Conservation (phyloP, 2,113 vertebrate species). For the Gnathonemus longibarbis region DNA sequence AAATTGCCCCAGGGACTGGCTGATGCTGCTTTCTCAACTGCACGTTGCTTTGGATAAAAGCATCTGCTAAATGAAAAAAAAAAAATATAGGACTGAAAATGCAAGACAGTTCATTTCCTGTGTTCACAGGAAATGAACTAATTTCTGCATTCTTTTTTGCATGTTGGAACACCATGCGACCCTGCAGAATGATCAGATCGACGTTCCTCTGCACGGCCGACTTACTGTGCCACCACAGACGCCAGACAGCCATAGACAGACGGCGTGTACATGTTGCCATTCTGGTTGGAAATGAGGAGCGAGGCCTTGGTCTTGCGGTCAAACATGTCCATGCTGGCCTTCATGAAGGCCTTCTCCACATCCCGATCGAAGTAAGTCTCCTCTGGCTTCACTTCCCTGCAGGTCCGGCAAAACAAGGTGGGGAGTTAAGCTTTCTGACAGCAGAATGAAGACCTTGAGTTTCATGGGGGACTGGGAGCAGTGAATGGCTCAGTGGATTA, state of each 20-base stretch:
- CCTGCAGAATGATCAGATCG: background rate
- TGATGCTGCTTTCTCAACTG: background rate
- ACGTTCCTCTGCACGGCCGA: slow-evolving; percentile 18
- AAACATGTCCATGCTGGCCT: slow-evolving; percentile 84
- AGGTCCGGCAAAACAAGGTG: background rate
- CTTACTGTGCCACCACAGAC: slow-evolving; percentile 86
- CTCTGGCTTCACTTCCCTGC: slow-evolving; percentile 82
- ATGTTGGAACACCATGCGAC: background rate
- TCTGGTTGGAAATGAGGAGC: slow-evolving; percentile 84
- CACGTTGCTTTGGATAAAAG: background rate
- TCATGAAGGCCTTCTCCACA: slow-evolving; percentile 96
- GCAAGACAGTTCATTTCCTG: background rate
- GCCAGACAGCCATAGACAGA: slow-evolving; percentile 95
- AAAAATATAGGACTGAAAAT: background rate
- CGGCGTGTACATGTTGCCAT: slow-evolving; percentile 97
- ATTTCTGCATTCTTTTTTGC: background rate
- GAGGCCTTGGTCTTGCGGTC: slow-evolving; percentile 87
- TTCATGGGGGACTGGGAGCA: background rate
- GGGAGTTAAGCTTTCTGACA: background rate
- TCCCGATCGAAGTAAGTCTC: slow-evolving; percentile 94
- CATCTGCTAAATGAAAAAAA: too few relatives aligned
- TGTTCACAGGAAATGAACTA: background rate
- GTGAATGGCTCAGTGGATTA: background rate
- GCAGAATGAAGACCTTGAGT: background rate
- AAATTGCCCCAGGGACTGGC: background rate